phyloP scores from a whole-genome alignment of 2,113 vertebrate species.

The Meriones unguiculatus region DNA sequence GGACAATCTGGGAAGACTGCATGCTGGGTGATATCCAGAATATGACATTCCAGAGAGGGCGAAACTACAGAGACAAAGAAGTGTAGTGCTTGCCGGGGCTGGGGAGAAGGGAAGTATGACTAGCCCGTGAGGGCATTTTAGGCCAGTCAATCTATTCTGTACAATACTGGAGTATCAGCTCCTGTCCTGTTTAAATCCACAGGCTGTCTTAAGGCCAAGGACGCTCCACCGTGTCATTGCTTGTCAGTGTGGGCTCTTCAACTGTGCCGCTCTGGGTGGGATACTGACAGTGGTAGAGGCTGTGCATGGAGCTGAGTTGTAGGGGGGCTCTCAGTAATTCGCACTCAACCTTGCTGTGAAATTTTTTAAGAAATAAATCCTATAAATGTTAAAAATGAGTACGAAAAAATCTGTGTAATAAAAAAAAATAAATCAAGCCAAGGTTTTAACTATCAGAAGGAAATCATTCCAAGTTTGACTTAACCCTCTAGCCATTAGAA shows the following conservation, averaged over 20 bases:
- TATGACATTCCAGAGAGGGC: not conserved
- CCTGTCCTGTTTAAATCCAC: no score
- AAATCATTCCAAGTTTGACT: not conserved
- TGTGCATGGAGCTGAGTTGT: not conserved
- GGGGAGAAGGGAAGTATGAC: not conserved
- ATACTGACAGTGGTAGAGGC: not conserved
- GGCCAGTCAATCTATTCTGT: not conserved
- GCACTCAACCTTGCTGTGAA: not conserved
- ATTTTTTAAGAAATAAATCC: not conserved
- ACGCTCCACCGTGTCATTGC: no score
- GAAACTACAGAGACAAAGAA: not conserved
- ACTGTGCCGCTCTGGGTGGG: not conserved
- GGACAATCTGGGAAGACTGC: not conserved
- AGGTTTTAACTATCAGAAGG: not conserved
- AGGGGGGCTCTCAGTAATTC: not conserved
- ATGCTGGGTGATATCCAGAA: not conserved
- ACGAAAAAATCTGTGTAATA: not conserved
- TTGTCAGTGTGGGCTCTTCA: not conserved
- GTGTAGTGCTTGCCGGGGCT: not conserved
- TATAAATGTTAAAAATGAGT: not conserved
- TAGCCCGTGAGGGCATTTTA: not conserved
- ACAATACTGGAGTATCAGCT: not conserved
- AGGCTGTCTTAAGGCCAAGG: not conserved
- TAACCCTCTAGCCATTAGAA: not conserved
- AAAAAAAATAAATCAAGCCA: not conserved